Evolutionary conservation across 2,797 vertebrate genomes (phyloP).

Genomic region (Ispidina picta): DNA sequence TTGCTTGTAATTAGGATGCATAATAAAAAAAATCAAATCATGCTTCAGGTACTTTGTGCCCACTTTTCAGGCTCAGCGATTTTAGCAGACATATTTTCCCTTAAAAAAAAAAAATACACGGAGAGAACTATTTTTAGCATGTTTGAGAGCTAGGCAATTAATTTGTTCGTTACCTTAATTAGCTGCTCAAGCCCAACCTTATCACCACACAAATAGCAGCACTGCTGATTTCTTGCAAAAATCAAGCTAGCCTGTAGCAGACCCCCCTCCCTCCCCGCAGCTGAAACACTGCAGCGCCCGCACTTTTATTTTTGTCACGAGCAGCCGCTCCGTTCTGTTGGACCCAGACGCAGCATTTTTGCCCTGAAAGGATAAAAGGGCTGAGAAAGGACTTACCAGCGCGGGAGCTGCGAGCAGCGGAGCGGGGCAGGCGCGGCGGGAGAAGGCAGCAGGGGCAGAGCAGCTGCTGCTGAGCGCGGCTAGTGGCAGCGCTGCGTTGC

Average conservation of each 20-base stretch:
- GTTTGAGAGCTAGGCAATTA: accelerated
- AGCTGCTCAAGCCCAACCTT: not conserved
- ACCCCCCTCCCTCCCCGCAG: not conserved
- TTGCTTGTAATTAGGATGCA: not conserved
- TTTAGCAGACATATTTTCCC: not conserved
- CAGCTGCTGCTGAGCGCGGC: too few relatives aligned
- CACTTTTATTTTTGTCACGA: not conserved
- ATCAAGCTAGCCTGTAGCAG: accelerated
- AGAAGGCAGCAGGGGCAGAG: too few relatives aligned
- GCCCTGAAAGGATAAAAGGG: accelerated
- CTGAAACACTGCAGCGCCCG: accelerated
- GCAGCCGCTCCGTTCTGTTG: accelerated
- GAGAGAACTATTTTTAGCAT: not conserved
- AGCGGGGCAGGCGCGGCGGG: too few relatives aligned
- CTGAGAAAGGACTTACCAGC: not conserved
- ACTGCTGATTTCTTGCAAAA: not conserved
- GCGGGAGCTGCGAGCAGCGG: not conserved
- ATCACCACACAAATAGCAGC: accelerated
- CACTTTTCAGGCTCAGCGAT: not conserved
- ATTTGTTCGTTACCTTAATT: not conserved
- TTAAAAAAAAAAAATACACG: accelerated
- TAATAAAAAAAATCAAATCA: not conserved
- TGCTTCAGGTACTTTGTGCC: not conserved
- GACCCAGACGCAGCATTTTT: accelerated
- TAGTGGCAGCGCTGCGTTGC: too few relatives aligned